phyloP scores from a whole-genome alignment of 1,140 invertebrate genomes.

The Caenorhabditis elegans region DNA sequence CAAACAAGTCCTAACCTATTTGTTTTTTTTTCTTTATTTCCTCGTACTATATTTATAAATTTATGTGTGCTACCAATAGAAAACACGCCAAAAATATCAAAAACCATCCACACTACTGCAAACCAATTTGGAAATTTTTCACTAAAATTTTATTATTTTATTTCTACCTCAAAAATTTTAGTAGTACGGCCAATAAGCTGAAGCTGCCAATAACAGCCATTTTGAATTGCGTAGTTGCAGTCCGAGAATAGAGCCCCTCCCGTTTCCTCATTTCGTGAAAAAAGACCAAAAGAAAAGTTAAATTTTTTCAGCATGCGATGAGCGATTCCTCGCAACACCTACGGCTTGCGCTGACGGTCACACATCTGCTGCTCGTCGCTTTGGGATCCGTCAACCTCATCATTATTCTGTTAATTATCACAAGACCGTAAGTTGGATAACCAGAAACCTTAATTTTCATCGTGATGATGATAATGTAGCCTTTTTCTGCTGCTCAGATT shows the following conservation, averaged over 20 bases:
- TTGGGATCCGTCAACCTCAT: conserved; percentile 60
- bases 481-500: no score
- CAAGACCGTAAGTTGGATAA: conserved; percentile 45
- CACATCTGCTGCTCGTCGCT: conserved; percentile 61
- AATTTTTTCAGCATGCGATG: conserved; percentile 41
- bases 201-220: neutral
- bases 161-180: neutral
- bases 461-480: neutral
- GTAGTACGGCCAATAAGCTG: neutral
- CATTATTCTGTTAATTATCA: conserved; percentile 58
- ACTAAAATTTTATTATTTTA: neutral
- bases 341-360: conserved; percentile 60
- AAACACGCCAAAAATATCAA: no score
- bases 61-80: no score
- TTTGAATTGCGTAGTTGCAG: neutral
- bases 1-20: no score
- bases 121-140: no score
- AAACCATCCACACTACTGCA: no score
- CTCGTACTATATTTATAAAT: no score
- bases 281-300: neutral
- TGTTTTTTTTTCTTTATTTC: no score
- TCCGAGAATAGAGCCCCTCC: neutral
- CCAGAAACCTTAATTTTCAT: neutral
- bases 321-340: conserved; percentile 42
- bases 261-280: neutral